Conservation (phyloP, 2,888 invertebrate species). For the Arrhopalites spinosus region DNA sequence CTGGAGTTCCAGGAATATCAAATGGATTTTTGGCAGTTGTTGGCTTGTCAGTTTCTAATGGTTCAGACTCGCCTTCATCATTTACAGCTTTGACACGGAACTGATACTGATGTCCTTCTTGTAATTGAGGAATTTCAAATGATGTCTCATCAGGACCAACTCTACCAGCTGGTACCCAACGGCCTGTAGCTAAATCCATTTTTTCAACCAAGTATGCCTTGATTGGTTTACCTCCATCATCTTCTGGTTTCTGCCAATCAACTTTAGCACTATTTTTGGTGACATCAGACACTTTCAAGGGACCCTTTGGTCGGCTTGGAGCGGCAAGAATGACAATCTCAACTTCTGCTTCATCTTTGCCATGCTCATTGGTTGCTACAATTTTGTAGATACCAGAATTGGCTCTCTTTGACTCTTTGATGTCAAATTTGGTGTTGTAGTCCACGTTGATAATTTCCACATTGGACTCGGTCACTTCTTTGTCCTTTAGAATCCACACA, state of each 20-base stretch:
- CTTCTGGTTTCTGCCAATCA: slow-evolving; percentile 92
- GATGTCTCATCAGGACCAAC: slow-evolving; percentile 76
- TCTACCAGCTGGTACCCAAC: slow-evolving; percentile 92
- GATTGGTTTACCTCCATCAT: slow-evolving; percentile 91
- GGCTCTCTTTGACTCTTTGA: slow-evolving; percentile 76
- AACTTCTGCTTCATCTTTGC: slow-evolving; percentile 89
- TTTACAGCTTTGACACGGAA: slow-evolving; percentile 74
- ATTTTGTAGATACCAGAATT: slow-evolving; percentile 92
- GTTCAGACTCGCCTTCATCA: slow-evolving; percentile 94
- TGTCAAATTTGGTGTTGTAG: slow-evolving; percentile 84
- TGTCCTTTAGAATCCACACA: slow-evolving; percentile 84
- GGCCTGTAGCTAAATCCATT: slow-evolving; percentile 85
- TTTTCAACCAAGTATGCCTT: slow-evolving; percentile 92
- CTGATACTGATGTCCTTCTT: slow-evolving; percentile 68
- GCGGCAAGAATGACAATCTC: slow-evolving; percentile 89
- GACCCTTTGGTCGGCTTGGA: slow-evolving; percentile 86
- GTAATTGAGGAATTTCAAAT: slow-evolving; percentile 84
- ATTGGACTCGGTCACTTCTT: slow-evolving; percentile 73
- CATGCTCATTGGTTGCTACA: slow-evolving; percentile 86
- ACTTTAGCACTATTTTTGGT: slow-evolving; percentile 88
- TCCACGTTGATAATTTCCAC: slow-evolving; percentile 82
- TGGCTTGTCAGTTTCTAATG: slow-evolving; percentile 85
- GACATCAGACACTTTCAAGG: slow-evolving; percentile 84
- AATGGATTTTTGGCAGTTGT: slow-evolving; percentile 96
- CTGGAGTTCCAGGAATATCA: slow-evolving; percentile 77